These are phyloP conservation scores for Addax nasomaculatus DNA, from an alignment of 2,113 vertebrate species.

Conservation along the genomic window DNA sequence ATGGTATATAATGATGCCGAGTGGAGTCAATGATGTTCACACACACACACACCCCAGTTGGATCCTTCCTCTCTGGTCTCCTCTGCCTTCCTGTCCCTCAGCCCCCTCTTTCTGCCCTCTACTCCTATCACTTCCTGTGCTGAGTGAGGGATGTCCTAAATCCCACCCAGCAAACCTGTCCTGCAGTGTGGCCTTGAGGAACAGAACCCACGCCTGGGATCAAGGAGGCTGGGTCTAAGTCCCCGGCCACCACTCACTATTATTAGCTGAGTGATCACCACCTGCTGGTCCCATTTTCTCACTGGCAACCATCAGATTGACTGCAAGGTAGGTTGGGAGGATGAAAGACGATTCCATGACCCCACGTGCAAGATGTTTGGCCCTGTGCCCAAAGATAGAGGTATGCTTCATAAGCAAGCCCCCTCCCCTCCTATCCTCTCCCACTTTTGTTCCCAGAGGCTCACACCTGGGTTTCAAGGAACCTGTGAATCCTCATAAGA, in stretches of 20 bases:
- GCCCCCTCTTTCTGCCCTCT: background rate
- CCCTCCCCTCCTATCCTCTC: fast-evolving
- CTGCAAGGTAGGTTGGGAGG: background rate
- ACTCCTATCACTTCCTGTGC: background rate
- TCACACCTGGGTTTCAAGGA: background rate
- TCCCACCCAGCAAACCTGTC: background rate
- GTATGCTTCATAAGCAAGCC: background rate
- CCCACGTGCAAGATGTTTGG: fast-evolving
- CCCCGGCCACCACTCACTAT: background rate
- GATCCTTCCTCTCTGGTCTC: background rate
- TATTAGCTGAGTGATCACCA: background rate
- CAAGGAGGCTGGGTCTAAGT: background rate
- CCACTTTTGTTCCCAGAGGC: background rate
- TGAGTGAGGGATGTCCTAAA: background rate
- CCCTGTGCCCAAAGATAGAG: background rate
- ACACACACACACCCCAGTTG: background rate
- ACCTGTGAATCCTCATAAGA: too few species aligned
- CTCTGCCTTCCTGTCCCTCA: background rate
- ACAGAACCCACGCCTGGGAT: background rate
- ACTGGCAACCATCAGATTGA: too few species aligned
- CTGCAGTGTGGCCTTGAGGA: background rate
- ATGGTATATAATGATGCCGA: too few species aligned
- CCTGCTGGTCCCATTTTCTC: background rate
- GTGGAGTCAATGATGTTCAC: background rate
- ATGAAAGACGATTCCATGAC: too few species aligned